A percentile compares a stretch with the other conserved stretches of the same genome.
Evolutionary conservation across 2,888 invertebrate genomes (phyloP).

Genomic region (Tortrix viridana): DNA sequence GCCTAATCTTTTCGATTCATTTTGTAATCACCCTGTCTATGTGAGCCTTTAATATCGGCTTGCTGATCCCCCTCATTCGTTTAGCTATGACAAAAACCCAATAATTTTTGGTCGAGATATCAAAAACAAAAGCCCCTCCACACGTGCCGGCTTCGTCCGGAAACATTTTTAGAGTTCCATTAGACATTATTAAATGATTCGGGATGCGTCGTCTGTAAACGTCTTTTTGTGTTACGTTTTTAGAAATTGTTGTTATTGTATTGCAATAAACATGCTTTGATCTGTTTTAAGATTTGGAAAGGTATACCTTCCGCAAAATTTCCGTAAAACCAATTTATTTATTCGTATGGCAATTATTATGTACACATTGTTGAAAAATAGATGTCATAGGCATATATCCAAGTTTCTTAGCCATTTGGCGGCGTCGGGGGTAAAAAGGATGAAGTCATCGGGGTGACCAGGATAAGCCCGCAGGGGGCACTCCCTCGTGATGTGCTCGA

Average conservation of each 20-base stretch:
- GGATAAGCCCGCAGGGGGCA: too few species aligned
- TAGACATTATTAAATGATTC: conserved; percentile 19
- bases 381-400: too few species aligned
- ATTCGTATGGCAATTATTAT: too few species aligned
- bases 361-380: too few species aligned
- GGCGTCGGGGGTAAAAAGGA: too few species aligned
- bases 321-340: too few species aligned
- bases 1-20: too few species aligned
- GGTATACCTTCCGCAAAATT: background rate
- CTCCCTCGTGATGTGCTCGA: too few species aligned
- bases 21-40: background rate
- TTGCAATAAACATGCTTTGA: background rate
- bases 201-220: background rate
- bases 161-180: conserved; percentile 9
- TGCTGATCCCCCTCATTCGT: conserved; percentile 28
- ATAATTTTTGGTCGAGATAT: conserved; percentile 57
- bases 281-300: background rate
- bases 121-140: conserved; percentile 43
- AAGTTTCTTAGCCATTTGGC: too few species aligned
- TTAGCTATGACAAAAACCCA: conserved; percentile 48
- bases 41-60: conserved; percentile 14
- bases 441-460: too few species aligned
- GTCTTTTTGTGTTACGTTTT: background rate
- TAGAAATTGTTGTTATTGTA: background rate
- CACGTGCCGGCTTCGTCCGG: conserved; percentile 27